These are phyloP conservation scores for Eupelmus urozonus DNA, from an alignment of 2,888 invertebrate species.

Conservation along the genomic window DNA sequence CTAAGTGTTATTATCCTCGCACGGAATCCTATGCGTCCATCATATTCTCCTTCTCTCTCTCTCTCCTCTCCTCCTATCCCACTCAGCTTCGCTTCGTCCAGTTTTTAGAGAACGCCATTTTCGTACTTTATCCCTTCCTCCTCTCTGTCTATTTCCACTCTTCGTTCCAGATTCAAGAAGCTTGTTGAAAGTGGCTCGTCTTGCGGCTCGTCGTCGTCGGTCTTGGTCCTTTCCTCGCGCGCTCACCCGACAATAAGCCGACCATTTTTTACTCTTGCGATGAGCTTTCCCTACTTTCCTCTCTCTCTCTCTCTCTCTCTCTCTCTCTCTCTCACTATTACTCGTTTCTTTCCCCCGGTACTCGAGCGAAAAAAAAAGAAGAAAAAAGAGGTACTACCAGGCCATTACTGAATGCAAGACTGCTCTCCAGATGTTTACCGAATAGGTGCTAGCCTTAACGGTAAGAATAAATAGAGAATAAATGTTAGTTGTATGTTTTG, in stretches of 20 bases:
- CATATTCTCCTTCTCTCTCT: neutral
- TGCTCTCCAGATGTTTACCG: too few relatives aligned
- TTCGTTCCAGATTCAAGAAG: slow-evolving; percentile 14
- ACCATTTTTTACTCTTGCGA: slow-evolving; percentile 58
- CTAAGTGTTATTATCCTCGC: slow-evolving; percentile 24
- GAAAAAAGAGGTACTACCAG: neutral
- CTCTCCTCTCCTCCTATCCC: neutral
- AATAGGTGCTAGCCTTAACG: too few relatives aligned
- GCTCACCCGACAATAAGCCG: slow-evolving; percentile 60
- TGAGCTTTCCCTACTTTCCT: slow-evolving; percentile 22
- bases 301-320: neutral
- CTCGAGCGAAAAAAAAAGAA: neutral
- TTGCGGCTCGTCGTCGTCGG: slow-evolving; percentile 4
- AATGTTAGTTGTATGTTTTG: too few relatives aligned
- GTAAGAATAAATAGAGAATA: too few relatives aligned
- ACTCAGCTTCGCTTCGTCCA: neutral
- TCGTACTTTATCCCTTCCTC: neutral
- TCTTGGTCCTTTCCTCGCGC: slow-evolving; percentile 24
- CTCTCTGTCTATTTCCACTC: neutral
- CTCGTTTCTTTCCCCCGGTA: neutral
- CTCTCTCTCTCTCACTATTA: neutral
- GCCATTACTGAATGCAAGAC: neutral
- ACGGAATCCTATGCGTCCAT: too few relatives aligned
- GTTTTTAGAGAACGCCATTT: slow-evolving; percentile 18
- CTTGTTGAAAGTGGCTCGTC: neutral